A percentile compares a stretch with the other conserved stretches of the same genome.
Conservation (phyloP, 2,113 vertebrate species). For the Toxostoma redivivum region DNA sequence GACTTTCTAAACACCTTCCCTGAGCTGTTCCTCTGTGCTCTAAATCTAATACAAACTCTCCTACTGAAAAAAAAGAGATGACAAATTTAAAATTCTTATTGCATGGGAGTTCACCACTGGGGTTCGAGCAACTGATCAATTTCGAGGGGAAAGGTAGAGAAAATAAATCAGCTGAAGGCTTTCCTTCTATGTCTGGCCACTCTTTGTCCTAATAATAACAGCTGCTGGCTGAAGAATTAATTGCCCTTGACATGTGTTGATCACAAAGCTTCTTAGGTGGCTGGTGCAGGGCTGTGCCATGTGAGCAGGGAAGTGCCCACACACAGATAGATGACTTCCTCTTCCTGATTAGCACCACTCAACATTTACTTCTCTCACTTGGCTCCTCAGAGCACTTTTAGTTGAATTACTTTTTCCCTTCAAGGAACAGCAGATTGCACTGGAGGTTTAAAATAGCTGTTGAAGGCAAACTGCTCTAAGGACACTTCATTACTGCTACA, state of each 20-base stretch:
- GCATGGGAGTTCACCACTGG: background rate
- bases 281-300: background rate
- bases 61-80: background rate
- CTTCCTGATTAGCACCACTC: slow-evolving; percentile 41
- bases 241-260: slow-evolving; percentile 58
- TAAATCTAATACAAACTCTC: slow-evolving; percentile 29
- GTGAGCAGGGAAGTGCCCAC: slow-evolving; percentile 40
- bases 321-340: slow-evolving; percentile 1
- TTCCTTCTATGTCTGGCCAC: slow-evolving; percentile 26
- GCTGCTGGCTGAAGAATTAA: slow-evolving; percentile 56
- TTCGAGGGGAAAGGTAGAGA: slow-evolving; percentile 13
- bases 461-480: background rate
- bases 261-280: slow-evolving; percentile 57
- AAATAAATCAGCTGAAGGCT: slow-evolving; percentile 19
- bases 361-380: background rate
- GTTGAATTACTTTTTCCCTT: slow-evolving; percentile 10
- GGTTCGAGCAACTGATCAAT: background rate
- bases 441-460: background rate
- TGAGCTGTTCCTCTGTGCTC: slow-evolving; percentile 28
- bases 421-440: background rate
- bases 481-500: background rate
- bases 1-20: background rate
- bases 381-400: background rate
- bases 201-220: slow-evolving; percentile 59
- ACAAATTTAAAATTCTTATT: slow-evolving; percentile 8